Base-by-base conservation (phyloP, 2,113 vertebrate species). In the Antigone vipio region DNA sequence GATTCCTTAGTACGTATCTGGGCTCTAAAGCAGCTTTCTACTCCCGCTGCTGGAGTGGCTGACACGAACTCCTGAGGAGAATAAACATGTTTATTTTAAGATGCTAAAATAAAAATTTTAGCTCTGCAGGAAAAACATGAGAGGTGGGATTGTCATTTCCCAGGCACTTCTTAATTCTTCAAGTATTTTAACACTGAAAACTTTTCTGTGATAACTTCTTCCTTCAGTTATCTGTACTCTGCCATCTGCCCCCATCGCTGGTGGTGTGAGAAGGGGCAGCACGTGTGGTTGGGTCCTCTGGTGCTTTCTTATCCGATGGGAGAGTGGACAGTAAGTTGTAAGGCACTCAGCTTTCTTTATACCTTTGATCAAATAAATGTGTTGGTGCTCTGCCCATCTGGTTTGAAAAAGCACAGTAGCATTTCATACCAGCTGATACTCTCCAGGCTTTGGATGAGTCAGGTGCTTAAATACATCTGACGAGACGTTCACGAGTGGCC, bases 391-490 rank as follows among this genome's bases (percentile, higher is more conserved):
- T 34, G 45, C 20, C 59, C 35, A 21, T 12, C 9, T 50, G 15
- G 16, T 40, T 30, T 49, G 45, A 17, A 42, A 27, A 15, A 55
- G 8, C 6, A 1, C 14, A 32, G 12, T 0, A 38, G 18, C 2
- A 0, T 56, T 76, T 95, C 53, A 20, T 15, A 15, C 4, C 27
- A 50, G 52, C 34, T 58, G 66, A 42, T 32, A 38, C 17, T 21
- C 58, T 49, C 24, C 15, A 47, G 45, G 49, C 14, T 62, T 29
- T 44, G 40, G 11, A 17, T 76, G 32, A 89, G 4, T 24, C 38
- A 77, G 64, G 38, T 6, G 1, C 60, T 90, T 53, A 34, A 40
- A 40, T 15, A 30, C 27, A 24, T 35, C 59, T 88, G 44, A 20
- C 9, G 35, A 56, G 50, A 35, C 1, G 0, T 40, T 77, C 64